These are phyloP conservation scores for Microchrysa polita DNA, from an alignment of 2,888 invertebrate genomes.

Conservation along the genomic window DNA sequence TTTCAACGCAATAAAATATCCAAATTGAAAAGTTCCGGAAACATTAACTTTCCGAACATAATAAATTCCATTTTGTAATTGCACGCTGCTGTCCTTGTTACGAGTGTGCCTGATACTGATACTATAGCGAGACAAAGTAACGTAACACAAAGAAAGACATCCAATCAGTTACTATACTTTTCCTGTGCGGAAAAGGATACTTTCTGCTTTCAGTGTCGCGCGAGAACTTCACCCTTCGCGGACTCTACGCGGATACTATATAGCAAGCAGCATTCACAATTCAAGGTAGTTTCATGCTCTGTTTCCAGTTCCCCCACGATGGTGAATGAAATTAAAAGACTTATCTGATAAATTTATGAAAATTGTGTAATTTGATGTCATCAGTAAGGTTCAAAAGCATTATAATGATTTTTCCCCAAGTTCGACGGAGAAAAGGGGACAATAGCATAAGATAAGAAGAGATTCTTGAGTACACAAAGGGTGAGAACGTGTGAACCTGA, in stretches of 20 bases:
- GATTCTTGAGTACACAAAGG: too few relatives aligned
- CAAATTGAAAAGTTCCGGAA: too few relatives aligned
- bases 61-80: neutral
- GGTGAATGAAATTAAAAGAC: constrained; percentile 43
- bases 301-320: constrained; percentile 26
- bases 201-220: too few relatives aligned
- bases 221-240: constrained; percentile 20
- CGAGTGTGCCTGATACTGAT: too few relatives aligned
- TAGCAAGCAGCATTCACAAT: neutral
- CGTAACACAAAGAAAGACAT: neutral
- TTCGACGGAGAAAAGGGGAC: too few relatives aligned
- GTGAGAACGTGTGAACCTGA: too few relatives aligned
- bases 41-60: neutral
- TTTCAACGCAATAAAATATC: too few relatives aligned
- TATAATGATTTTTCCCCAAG: constrained; percentile 42
- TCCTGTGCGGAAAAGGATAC: constrained; percentile 15
- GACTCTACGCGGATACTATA: constrained; percentile 3
- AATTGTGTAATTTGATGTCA: constrained; percentile 47
- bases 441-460: too few relatives aligned
- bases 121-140: too few relatives aligned
- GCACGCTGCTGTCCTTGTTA: neutral
- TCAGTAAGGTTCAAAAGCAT: constrained; percentile 43
- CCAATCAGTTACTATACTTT: neutral
- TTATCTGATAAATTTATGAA: constrained; percentile 49
- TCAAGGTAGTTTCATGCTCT: constrained; percentile 23